Evolutionary conservation across 2,888 invertebrate species (phyloP), one percentile per base, ranked within the genome.

Genomic region (Atrina japonica): DNA sequence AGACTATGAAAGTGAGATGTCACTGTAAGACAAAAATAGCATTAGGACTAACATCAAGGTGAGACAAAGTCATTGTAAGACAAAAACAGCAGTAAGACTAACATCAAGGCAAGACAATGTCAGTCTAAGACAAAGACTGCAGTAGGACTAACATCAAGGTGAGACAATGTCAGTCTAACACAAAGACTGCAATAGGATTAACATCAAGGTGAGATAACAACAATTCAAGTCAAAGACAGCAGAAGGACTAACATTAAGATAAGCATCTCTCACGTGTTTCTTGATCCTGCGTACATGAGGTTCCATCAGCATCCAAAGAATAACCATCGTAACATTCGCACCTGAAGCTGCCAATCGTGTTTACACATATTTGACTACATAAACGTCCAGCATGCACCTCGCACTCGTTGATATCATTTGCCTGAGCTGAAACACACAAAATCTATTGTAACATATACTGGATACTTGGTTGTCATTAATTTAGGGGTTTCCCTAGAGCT

Each of bases 321-420:
- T 82, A 88, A 0, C 90, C 90, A 0, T 68, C 43, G 3, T 79
- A 69, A 78, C 91, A 91, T 30, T 82, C 81, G 76, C 91, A 91
- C 25, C 83, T 64, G 73, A 85, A 91, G 27, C 87, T 87, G n/a
- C 85, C 86, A 0, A 83, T 74, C 1, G 86, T 85, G 71, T 88
- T 86, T 7, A 88, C 72, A 73, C 90, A 90, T n/a, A 81, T 77
- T 64, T 90, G 89, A 40, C 86, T 85, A 70, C 90, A 90, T 23
- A 89, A 74, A 55, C 82, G 68, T 14, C 80, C 82, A 1, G 86
- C 91, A n/a, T 77, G 76, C 77, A 93, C 92, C 45, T 81, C 59
- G 78, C 88, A 89, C 60, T 86, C 84, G 58, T 88, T 82, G 3
- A 83, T 75, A 58, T 85, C 81, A 35, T 75, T 66, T 2, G n/a